Evolutionary conservation across 2,888 invertebrate species (phyloP).

Genomic region (Drosophila acutilabella): DNA sequence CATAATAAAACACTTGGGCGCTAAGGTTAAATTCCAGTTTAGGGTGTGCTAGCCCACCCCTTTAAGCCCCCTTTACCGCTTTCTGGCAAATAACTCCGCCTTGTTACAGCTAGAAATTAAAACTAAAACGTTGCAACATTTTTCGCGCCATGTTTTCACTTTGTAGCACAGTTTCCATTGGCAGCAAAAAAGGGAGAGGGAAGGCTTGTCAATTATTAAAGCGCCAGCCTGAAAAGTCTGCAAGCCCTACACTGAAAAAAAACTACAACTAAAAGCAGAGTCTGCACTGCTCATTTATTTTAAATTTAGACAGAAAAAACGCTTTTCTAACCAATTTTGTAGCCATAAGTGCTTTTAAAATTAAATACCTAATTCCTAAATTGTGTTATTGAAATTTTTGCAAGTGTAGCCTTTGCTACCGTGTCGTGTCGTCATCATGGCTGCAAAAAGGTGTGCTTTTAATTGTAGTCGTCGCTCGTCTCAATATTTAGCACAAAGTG

Average conservation of each 20-base stretch:
- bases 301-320: no score
- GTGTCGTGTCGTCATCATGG: constrained; percentile 40
- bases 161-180: constrained; percentile 48
- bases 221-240: constrained; percentile 47
- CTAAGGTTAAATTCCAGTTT: constrained; percentile 75
- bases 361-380: not conserved
- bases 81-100: not conserved
- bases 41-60: constrained; percentile 20
- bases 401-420: not conserved
- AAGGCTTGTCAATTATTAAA: constrained; percentile 74
- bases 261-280: not conserved
- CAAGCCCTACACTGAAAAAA: not conserved
- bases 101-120: constrained; percentile 57
- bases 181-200: not conserved
- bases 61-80: not conserved
- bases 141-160: constrained; percentile 70
- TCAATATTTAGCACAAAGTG: constrained; percentile 69
- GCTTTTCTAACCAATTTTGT: no score
- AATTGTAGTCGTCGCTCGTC: constrained; percentile 72
- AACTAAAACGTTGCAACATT: constrained; percentile 77
- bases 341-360: no score
- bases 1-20: constrained; percentile 78
- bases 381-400: not conserved
- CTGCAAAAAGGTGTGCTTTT: constrained; percentile 80
- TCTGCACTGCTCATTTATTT: no score